phyloP scores from a whole-genome alignment of 2,797 vertebrate species.

The Aplochiton taeniatus region DNA sequence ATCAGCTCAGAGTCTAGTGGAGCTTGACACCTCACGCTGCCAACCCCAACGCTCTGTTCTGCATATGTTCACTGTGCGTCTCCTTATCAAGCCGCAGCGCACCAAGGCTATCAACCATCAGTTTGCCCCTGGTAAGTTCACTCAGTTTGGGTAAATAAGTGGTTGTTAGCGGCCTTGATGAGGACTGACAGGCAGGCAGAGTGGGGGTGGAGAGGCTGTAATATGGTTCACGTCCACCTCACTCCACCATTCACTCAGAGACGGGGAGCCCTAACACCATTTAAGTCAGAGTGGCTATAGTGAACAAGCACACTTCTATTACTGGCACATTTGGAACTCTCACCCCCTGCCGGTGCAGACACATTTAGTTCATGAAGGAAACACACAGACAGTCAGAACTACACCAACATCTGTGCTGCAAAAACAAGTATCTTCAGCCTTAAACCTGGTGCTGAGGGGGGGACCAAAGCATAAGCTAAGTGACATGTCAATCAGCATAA shows the following conservation, averaged over 20 bases:
- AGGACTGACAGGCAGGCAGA: slow-evolving; percentile 62
- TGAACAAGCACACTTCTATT: too few species aligned
- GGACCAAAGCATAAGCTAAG: slow-evolving; percentile 56
- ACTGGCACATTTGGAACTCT: too few species aligned
- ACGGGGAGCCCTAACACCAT: too few species aligned
- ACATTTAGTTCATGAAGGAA: too few species aligned
- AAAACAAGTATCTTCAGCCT: slow-evolving; percentile 12
- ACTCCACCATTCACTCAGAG: too few species aligned
- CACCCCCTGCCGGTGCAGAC: too few species aligned
- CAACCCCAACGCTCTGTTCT: slow-evolving; percentile 67
- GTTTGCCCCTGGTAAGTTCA: slow-evolving; percentile 58
- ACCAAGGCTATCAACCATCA: slow-evolving; percentile 65
- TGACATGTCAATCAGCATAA: slow-evolving; percentile 70
- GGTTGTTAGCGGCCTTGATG: slow-evolving; percentile 63
- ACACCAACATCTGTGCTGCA: background rate
- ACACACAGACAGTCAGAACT: too few species aligned
- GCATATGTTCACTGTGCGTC: slow-evolving; percentile 72
- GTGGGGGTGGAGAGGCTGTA: slow-evolving; percentile 16
- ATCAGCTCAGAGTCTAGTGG: slow-evolving; percentile 81
- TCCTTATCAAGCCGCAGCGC: slow-evolving; percentile 74
- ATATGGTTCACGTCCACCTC: too few species aligned
- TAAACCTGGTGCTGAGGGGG: slow-evolving; percentile 52
- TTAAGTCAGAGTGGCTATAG: too few species aligned
- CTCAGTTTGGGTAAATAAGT: slow-evolving; percentile 67
- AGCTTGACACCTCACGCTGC: slow-evolving; percentile 72